Evolutionary conservation across 2,888 invertebrate species (phyloP).

Genomic region (Drosophila eohydei): DNA sequence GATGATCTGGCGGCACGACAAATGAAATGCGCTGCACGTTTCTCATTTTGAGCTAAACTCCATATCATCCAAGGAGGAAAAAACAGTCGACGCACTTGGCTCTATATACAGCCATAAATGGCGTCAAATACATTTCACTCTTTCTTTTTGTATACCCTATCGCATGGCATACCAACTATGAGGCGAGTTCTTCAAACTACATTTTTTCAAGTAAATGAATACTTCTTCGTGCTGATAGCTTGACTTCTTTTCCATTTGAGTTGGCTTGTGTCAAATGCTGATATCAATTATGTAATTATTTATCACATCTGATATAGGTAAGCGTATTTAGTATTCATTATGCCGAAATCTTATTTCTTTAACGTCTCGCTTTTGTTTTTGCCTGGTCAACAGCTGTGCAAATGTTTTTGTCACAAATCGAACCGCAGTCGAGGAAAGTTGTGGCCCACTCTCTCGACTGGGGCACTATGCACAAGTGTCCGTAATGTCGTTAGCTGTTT

Average conservation of each 20-base stretch:
- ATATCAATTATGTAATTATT: neutral
- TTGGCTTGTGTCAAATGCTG: neutral
- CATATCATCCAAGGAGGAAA: constrained; percentile 33
- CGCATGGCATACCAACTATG: neutral
- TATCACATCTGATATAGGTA: neutral
- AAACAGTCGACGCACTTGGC: constrained; percentile 39
- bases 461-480: constrained; percentile 28
- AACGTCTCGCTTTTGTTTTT: constrained; percentile 24
- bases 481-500: constrained; percentile 46
- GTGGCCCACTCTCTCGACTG: constrained; percentile 23
- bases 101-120: constrained; percentile 23
- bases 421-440: constrained; percentile 54
- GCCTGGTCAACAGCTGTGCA: constrained; percentile 61
- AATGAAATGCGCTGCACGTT: constrained; percentile 71
- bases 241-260: neutral
- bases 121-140: constrained; percentile 50
- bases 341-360: neutral
- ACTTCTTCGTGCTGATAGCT: neutral
- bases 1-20: constrained; percentile 56
- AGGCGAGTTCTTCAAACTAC: neutral
- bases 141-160: constrained; percentile 27
- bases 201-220: neutral
- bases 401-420: constrained; percentile 55
- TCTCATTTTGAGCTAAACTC: constrained; percentile 68
- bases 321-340: constrained; percentile 13